These are phyloP conservation scores for Diarsia rubi DNA, from an alignment of 2,888 invertebrate genomes.

Conservation along the genomic window DNA sequence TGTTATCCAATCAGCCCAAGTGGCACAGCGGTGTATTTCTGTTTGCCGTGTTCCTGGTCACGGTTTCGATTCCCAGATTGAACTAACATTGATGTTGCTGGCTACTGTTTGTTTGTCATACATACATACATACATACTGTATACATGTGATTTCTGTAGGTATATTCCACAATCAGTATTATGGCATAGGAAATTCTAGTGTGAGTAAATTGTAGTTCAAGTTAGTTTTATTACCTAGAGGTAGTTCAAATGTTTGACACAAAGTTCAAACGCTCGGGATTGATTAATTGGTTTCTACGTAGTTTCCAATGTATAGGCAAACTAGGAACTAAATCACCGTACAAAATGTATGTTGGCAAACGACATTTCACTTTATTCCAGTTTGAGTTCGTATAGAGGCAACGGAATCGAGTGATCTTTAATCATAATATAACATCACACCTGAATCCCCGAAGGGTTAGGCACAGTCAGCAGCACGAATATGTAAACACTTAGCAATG, in stretches of 20 bases:
- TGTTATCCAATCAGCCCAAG: conserved; percentile 47
- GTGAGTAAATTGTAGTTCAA: neutral
- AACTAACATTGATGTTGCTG: conserved; percentile 45
- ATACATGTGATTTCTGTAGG: conserved; percentile 14
- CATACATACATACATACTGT: neutral
- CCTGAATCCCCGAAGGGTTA: too few relatives aligned
- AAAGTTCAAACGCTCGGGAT: conserved; percentile 7
- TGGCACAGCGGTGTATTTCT: conserved; percentile 45
- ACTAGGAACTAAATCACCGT: neutral
- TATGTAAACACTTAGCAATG: too few relatives aligned
- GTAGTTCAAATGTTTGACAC: conserved; percentile 5
- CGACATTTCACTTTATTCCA: neutral
- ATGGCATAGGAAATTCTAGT: neutral
- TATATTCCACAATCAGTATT: neutral
- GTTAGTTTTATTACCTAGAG: conserved; percentile 5
- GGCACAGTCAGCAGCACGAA: too few relatives aligned
- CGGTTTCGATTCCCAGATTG: conserved; percentile 53
- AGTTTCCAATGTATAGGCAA: neutral
- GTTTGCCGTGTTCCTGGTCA: conserved; percentile 39
- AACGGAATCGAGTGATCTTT: too few relatives aligned
- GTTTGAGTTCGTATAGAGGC: neutral
- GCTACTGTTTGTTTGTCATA: conserved; percentile 45
- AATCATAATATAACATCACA: too few relatives aligned
- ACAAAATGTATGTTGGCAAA: neutral
- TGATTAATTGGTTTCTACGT: conserved; percentile 11